phyloP scores from a whole-genome alignment of 2,888 invertebrate species.

The Carterocephalus palaemon region DNA sequence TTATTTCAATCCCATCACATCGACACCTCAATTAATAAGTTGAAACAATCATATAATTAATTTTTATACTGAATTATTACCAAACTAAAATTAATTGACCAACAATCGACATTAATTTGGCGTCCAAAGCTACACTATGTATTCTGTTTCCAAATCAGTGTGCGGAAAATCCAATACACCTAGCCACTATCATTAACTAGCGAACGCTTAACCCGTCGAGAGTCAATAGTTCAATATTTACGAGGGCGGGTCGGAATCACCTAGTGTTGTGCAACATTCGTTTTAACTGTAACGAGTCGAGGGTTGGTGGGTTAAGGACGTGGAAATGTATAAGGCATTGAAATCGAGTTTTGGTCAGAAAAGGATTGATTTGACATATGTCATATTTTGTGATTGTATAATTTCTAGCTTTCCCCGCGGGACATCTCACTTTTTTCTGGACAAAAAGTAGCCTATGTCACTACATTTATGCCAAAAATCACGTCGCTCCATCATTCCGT shows the following conservation, averaged over 20 bases:
- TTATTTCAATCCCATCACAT: too few relatives aligned
- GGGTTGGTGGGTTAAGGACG: too few relatives aligned
- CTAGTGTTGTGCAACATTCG: slow-evolving; percentile 23
- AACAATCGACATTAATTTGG: slow-evolving; percentile 1
- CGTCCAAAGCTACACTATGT: background rate
- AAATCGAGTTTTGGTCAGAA: background rate
- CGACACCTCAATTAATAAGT: too few relatives aligned
- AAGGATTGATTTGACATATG: background rate
- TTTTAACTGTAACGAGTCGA: background rate
- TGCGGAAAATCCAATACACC: slow-evolving; percentile 18
- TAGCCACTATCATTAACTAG: slow-evolving; percentile 48
- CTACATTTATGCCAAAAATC: too few relatives aligned
- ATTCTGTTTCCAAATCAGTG: slow-evolving; percentile 3
- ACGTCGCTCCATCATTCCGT: too few relatives aligned
- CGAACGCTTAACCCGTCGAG: slow-evolving; percentile 42
- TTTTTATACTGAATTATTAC: too few relatives aligned
- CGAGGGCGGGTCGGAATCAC: slow-evolving; percentile 33
- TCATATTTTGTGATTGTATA: background rate
- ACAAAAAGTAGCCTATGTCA: too few relatives aligned
- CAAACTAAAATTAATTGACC: too few relatives aligned
- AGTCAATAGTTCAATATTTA: slow-evolving; percentile 72
- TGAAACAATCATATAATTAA: too few relatives aligned
- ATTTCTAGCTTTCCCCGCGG: background rate
- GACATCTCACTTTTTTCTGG: background rate
- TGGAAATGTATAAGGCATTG: too few relatives aligned